A percentile compares a stretch with the other conserved stretches of the same genome.
Conservation (phyloP, 2,113 vertebrate genomes). For the Nerophis lumbriciformis region DNA sequence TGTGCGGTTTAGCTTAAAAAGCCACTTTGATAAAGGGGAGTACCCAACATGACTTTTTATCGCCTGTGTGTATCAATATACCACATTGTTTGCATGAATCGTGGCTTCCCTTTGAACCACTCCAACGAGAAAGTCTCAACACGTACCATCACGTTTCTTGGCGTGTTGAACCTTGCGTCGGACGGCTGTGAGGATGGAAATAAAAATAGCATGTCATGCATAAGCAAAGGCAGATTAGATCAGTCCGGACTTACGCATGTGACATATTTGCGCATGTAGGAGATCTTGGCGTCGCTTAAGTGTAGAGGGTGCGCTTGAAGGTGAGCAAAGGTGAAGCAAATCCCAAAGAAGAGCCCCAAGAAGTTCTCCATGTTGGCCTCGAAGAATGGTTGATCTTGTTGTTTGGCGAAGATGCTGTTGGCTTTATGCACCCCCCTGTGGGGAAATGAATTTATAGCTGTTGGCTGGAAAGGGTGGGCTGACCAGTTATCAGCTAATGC, state of each 20-base stretch:
- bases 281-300: accelerated
- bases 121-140: not conserved
- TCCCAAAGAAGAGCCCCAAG: slow-evolving; percentile 32
- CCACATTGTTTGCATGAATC: not conserved
- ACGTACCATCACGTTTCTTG: slow-evolving; percentile 39
- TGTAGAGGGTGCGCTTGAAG: not conserved
- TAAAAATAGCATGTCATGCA: not conserved
- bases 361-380: slow-evolving; percentile 46
- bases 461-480: slow-evolving; percentile 72
- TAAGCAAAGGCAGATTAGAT: not conserved
- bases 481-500: slow-evolving; percentile 73
- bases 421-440: slow-evolving; percentile 8
- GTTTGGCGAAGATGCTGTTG: slow-evolving; percentile 16
- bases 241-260: slow-evolving; percentile 43
- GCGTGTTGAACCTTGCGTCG: slow-evolving; percentile 23
- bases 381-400: slow-evolving; percentile 15
- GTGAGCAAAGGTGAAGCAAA: slow-evolving; percentile 8
- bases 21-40: slow-evolving; percentile 23
- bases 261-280: accelerated
- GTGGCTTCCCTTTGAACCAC: no score
- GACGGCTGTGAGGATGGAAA: not conserved
- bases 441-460: slow-evolving; percentile 51
- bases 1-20: slow-evolving; percentile 50
- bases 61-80: not conserved
- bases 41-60: slow-evolving; percentile 8